Percentiles rank a stretch among this genome's conserved stretches.
These are phyloP conservation scores for Ammodramus savannarum DNA, from an alignment of 2,113 vertebrate genomes.

Conservation along the genomic window DNA sequence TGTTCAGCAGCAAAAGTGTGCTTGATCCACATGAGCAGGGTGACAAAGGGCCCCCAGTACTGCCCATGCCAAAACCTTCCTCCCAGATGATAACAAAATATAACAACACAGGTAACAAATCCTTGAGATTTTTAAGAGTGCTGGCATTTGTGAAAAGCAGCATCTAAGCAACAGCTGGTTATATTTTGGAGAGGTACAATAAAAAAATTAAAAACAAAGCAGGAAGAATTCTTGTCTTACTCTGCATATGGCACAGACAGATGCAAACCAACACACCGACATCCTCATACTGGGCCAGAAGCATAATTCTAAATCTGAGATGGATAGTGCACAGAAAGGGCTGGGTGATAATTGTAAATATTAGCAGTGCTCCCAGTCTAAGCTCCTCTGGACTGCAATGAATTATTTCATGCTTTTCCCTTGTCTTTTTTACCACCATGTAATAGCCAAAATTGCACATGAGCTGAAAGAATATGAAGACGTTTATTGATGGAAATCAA, in stretches of 20 bases:
- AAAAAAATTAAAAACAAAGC: constrained; percentile 20
- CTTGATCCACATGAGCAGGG: not conserved
- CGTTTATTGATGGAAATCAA: constrained; percentile 68
- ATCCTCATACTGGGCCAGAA: constrained; percentile 27
- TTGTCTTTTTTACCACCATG: constrained; percentile 9
- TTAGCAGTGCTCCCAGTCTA: constrained; percentile 38
- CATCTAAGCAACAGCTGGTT: constrained; percentile 40
- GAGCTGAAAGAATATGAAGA: constrained; percentile 57
- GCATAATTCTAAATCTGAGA: constrained; percentile 30
- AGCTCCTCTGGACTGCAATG: constrained; percentile 21
- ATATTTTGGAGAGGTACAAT: constrained; percentile 40
- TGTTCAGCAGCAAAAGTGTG: not conserved
- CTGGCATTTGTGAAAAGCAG: not conserved
- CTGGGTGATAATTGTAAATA: constrained; percentile 1
- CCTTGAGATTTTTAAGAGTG: not conserved
- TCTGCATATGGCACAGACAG: constrained; percentile 46
- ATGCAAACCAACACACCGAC: constrained; percentile 20
- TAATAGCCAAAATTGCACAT: constrained; percentile 45
- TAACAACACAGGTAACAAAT: not conserved
- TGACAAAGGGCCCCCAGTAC: not conserved
- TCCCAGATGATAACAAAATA: not conserved
- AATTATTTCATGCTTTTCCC: constrained; percentile 28
- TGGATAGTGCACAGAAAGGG: not conserved
- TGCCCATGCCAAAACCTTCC: not conserved
- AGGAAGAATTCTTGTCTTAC: constrained; percentile 14